Evolutionary conservation across 1,140 invertebrate species (phyloP), one percentile per base, ranked within the genome.

Genomic region (Neodiprion virginianus): DNA sequence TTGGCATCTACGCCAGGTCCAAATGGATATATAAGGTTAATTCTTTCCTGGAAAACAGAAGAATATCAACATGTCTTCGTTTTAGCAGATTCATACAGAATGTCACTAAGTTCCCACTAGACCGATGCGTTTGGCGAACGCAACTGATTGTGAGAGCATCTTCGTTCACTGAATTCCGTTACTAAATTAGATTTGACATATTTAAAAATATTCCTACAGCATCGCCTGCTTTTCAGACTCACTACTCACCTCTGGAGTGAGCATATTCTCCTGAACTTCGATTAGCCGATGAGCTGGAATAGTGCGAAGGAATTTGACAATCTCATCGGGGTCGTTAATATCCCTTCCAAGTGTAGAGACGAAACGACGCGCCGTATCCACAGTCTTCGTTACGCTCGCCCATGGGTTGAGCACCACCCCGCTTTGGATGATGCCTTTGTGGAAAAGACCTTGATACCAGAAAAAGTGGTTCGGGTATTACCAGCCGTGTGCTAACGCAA

Each of bases 331-430:
- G 81, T 89, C 79, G 5, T 85, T 80, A 0, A 85, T 88, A 0
- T 88, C 83, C 76, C 84, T 89, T 5, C 88, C 87, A 10, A 91
- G 80, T 66, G 76, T 9, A 76, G 86, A 85, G 0, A 82, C 88
- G 1, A 89, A 61, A 0, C 53, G 53, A 61, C 53, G 71, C 79
- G 84, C 80, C 28, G 88, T 84, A n/a, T 61, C 86, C 88, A 76
- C 81, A 79, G 17, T 82, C 82, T 75, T 76, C 81, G 8, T 80
- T 79, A 5, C 83, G 86, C 50, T 0, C 86, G 86, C 75, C 85
- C 87, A 8, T 61, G 86, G 82, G 78, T 85, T 85, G 8, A 86
- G 74, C 61, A 89, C 83, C 23, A 85, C 87, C 0, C 89, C 89
- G 78, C 88, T 86, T 85, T 88, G 82, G 8, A 79, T 71, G 67